phyloP scores from a whole-genome alignment of 2,113 vertebrate genomes.

The Romanogobio albipinnatus region DNA sequence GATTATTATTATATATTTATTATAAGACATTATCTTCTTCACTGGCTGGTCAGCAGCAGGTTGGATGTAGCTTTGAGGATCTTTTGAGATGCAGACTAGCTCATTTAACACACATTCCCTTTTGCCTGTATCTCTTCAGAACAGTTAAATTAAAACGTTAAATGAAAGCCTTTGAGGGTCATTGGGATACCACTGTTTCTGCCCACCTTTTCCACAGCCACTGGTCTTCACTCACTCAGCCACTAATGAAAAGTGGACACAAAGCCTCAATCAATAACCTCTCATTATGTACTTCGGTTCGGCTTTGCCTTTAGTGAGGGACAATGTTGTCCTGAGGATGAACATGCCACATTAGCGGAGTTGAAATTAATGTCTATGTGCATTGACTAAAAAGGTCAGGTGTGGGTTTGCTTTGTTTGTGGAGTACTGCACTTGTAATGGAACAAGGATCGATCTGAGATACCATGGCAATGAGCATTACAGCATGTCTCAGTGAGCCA shows the following conservation, averaged over 20 bases:
- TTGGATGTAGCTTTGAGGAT: not conserved
- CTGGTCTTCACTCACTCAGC: conserved; percentile 61
- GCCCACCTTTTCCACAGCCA: conserved; percentile 59
- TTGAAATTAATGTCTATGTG: conserved; percentile 62
- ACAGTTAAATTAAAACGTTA: conserved; percentile 37
- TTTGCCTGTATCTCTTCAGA: conserved; percentile 27
- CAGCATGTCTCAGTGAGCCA: conserved; percentile 32
- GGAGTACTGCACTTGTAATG: conserved; percentile 62
- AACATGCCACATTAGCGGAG: conserved; percentile 58
- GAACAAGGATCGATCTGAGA: conserved; percentile 62
- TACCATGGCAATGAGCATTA: conserved; percentile 15
- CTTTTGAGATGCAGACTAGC: not conserved
- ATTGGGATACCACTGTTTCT: conserved; percentile 54
- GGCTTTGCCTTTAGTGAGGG: conserved; percentile 57
- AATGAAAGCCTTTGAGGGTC: conserved; percentile 47
- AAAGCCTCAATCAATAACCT: conserved; percentile 72
- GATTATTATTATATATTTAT: too few species aligned
- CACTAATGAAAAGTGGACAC: conserved; percentile 75
- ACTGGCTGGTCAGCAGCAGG: not conserved
- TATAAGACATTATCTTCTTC: too few species aligned
- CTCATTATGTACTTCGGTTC: conserved; percentile 73
- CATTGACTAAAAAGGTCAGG: conserved; percentile 58
- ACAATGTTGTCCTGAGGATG: conserved; percentile 62
- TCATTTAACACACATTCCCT: not conserved
- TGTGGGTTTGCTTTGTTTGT: conserved; percentile 56